Conservation (phyloP, 1,140 invertebrate species). For the Pseudomyrmex sp. region DNA sequence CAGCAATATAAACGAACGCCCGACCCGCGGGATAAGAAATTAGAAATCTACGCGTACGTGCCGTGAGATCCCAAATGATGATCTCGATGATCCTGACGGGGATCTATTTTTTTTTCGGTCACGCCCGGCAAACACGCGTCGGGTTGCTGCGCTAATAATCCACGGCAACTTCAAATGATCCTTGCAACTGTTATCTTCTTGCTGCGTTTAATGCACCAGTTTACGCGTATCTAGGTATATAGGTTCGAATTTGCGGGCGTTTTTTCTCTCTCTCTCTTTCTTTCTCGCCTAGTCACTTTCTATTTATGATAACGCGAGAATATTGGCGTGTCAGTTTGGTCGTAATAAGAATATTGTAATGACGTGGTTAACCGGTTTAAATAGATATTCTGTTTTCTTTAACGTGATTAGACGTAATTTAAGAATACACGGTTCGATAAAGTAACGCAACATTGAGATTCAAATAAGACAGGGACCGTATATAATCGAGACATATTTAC, state of each 20-base stretch:
- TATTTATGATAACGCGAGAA: not conserved
- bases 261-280: not conserved
- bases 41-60: constrained; percentile 31
- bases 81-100: not conserved
- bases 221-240: constrained; percentile 44
- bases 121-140: constrained; percentile 32
- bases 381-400: not conserved
- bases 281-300: not conserved
- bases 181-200: constrained; percentile 32
- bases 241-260: constrained; percentile 9
- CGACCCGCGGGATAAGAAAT: constrained; percentile 25
- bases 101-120: constrained; percentile 38
- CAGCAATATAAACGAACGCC: not conserved
- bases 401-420: too few relatives aligned
- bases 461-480: not conserved
- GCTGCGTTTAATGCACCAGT: constrained; percentile 15
- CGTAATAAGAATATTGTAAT: not conserved
- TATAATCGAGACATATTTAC: not conserved
- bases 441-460: not conserved
- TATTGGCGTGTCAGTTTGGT: not conserved
- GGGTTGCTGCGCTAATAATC: constrained; percentile 35
- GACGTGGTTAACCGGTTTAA: not conserved
- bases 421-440: not conserved
- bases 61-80: constrained; percentile 20
- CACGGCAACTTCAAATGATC: constrained; percentile 37